These are phyloP conservation scores for Caenorhabditis afra DNA, from an alignment of 2,888 invertebrate genomes.

Conservation along the genomic window DNA sequence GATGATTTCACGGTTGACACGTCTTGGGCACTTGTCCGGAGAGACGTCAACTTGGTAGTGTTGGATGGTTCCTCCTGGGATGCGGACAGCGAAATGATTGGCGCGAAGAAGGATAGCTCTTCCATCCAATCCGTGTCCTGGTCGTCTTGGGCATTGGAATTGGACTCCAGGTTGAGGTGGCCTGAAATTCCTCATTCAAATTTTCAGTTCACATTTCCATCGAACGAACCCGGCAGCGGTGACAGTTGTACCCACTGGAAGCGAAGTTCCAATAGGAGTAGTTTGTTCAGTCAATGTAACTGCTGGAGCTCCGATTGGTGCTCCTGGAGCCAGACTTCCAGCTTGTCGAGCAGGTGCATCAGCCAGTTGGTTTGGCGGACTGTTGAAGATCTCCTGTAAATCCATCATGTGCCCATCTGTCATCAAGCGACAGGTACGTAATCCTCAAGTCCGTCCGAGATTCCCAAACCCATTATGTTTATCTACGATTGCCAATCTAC, in stretches of 20 bases:
- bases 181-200: conserved; percentile 22
- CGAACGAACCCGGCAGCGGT: no score
- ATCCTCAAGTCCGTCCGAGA: conserved; percentile 9
- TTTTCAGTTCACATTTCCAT: no score
- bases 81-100: conserved; percentile 98
- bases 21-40: conserved; percentile 98
- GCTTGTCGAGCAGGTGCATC: conserved; percentile 58
- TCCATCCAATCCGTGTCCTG: conserved; percentile 96
- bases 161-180: conserved; percentile 82
- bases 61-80: conserved; percentile 98
- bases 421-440: no score
- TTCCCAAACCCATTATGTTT: conserved; percentile 42
- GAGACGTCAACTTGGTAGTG: conserved; percentile 99
- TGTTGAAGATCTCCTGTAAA: conserved; percentile 67
- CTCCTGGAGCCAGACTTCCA: conserved; percentile 73
- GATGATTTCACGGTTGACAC: conserved; percentile 85
- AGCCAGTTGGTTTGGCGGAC: conserved; percentile 37
- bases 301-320: conserved; percentile 63
- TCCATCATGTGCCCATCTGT: background rate
- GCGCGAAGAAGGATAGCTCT: conserved; percentile 95
- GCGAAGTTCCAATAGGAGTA: conserved; percentile 13
- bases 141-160: conserved; percentile 94
- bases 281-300: conserved; percentile 38
- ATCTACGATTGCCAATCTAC: background rate
- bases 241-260: conserved; percentile 26